Evolutionary conservation across 2,113 vertebrate genomes (phyloP), one percentile per base, ranked within the genome.

Genomic region (Tichodroma muraria): DNA sequence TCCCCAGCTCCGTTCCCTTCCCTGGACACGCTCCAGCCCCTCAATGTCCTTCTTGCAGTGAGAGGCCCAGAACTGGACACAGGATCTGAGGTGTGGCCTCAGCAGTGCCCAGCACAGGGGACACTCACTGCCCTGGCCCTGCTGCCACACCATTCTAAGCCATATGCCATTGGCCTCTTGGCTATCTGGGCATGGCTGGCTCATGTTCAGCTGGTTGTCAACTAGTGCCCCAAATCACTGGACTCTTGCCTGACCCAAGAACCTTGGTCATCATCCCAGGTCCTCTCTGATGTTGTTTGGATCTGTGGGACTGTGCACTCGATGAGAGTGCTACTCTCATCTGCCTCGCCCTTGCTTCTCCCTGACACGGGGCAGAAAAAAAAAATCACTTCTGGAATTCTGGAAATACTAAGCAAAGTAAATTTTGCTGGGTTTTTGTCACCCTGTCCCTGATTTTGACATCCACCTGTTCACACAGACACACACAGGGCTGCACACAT

Each of bases 281-380:
- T 4, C 16, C 37, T 25, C 31, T 25, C 33, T 63, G 47, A 53
- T 44, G 13, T 35, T 49, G 27, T 83, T 56, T 66, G 53, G 33
- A 17, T 59, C 3, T 2, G 18, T 59, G 57, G 47, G 52, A 60
- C 25, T 47, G 33, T 56, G 35, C 14, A 9, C 20, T 53, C 1
- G 0, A 19, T 27, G 23, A 47, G 8, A 27, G 7, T 11, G 21
- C 59, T 68, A 6, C 6, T 11, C 22, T 13, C 4, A 5, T 8
- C n/a, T 76, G 22, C 19, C 59, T 53, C 1, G 1, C 30, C 30
- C 44, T 63, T 49, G 27, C n/a, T 59, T 11, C 28, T 69, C 15
- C 33, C 38, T 78, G 49, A 25, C 37, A 57, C 9, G 0, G 1
- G 16, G 25, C 6, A 42, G 37, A 38, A 56, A 42, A 64, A 40